Evolutionary conservation across 2,888 invertebrate genomes (phyloP).

Genomic region (Noctua pronuba): DNA sequence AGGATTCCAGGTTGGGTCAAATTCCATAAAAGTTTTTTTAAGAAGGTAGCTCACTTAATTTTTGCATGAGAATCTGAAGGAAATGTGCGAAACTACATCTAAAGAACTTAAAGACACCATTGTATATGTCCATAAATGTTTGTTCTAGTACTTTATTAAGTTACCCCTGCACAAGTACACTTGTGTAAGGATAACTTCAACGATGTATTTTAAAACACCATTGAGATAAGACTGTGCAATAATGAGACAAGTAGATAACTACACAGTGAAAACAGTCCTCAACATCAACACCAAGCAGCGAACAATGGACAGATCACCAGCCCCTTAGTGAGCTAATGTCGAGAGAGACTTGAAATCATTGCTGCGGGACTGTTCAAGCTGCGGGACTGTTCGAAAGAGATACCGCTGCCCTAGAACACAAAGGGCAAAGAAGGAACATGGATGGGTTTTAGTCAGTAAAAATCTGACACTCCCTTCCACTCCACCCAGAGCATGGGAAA

Average conservation of each 20-base stretch:
- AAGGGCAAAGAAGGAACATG: too few relatives aligned
- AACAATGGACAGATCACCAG: neutral
- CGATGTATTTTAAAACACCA: neutral
- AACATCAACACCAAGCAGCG: neutral
- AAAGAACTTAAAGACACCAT: neutral
- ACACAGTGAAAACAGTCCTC: neutral
- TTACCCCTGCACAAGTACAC: too few relatives aligned
- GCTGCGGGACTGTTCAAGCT: too few relatives aligned
- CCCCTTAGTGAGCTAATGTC: neutral
- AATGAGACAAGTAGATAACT: neutral
- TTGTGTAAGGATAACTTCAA: neutral
- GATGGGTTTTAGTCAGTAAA: too few relatives aligned
- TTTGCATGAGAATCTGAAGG: neutral
- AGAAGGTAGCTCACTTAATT: neutral
- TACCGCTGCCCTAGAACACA: too few relatives aligned
- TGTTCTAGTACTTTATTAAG: neutral
- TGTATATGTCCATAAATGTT: neutral
- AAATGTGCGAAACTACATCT: neutral
- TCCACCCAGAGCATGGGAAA: too few relatives aligned
- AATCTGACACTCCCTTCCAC: too few relatives aligned
- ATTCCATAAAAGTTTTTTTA: neutral
- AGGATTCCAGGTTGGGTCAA: neutral
- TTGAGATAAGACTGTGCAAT: neutral
- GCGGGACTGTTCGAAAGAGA: too few relatives aligned
- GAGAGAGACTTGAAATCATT: neutral